Evolutionary conservation across 2,113 vertebrate species (phyloP), one percentile per base, ranked within the genome.

Genomic region (Callithrix jacchus): DNA sequence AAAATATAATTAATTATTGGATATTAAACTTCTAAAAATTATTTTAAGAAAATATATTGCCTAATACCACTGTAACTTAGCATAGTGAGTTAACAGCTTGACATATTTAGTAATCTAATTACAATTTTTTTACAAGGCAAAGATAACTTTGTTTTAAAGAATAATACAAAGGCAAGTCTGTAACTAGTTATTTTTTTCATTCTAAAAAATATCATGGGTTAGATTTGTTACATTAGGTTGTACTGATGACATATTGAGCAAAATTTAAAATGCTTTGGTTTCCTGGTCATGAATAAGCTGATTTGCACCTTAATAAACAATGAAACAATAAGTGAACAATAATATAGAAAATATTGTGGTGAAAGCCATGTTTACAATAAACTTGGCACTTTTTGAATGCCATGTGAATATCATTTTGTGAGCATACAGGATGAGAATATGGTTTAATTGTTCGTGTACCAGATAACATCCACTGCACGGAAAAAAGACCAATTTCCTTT

Each of bases 171-270:
- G 45, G 64, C 61, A 81, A 81, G 27, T 89, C 64, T 96, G 20
- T 95, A 92, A 56, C 14, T 79, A 25, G 16, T 90, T 93, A 77
- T 52, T 71, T 93, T 71, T 93, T 93, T 85, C 30, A 85, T 77
- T 85, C 35, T 90, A 52, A 93, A n/a, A 89, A 66, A 58, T 84
- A 54, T n/a, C 77, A 1, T 77, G 6, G 25, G 20, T 68, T 87
- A 64, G 40, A 16, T 85, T 94, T 77, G 73, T 92, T 82, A 61
- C 2, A 35, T 83, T 88, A 83, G n/a, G 8, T 87, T 81, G 25
- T 84, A 11, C 49, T 89, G 30, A 73, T 91, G 87, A 23, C 56
- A 84, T 87, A 70, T 49, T 96, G 61, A 81, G 11, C 76, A 86
- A 54, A 93, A 90, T 79, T 92, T 27, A 49, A 76, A 89, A n/a